Conservation (phyloP, 2,888 invertebrate species). For the Acanthopleura granulata region DNA sequence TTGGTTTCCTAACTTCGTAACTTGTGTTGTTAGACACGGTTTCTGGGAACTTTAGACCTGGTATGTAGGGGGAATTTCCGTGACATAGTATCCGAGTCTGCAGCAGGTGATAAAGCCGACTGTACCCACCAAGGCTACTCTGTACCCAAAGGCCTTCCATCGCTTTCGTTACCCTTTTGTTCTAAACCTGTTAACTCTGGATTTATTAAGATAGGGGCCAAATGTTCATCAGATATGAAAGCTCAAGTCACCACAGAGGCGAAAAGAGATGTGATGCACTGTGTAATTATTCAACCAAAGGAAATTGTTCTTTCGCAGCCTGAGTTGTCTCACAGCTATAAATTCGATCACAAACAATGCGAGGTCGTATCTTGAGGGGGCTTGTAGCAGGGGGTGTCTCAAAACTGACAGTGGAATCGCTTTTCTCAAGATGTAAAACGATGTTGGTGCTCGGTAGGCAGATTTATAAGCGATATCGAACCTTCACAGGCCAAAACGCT, state of each 20-base stretch:
- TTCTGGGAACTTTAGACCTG: no score
- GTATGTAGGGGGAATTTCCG: no score
- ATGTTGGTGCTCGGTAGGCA: not conserved
- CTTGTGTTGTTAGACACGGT: no score
- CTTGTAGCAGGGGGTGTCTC: no score
- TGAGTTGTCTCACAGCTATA: not conserved
- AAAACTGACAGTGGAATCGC: not conserved
- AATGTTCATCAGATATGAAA: not conserved
- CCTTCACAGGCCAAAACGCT: not conserved
- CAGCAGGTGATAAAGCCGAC: no score
- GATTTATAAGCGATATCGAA: not conserved
- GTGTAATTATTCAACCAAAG: conserved; percentile 4
- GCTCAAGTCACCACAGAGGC: not conserved
- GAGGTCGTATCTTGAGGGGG: not conserved
- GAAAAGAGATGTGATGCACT: conserved; percentile 1
- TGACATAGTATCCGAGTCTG: no score
- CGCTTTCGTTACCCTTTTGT: not conserved
- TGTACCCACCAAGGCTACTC: no score
- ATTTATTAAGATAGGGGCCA: not conserved
- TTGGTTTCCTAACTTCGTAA: no score
- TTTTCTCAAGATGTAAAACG: not conserved
- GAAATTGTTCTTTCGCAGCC: not conserved
- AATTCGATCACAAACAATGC: not conserved
- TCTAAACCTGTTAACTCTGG: not conserved
- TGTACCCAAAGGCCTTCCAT: no score